phyloP scores from a whole-genome alignment of 92 coral and sea anemone genomes.

The Micromussa lordhowensis region DNA sequence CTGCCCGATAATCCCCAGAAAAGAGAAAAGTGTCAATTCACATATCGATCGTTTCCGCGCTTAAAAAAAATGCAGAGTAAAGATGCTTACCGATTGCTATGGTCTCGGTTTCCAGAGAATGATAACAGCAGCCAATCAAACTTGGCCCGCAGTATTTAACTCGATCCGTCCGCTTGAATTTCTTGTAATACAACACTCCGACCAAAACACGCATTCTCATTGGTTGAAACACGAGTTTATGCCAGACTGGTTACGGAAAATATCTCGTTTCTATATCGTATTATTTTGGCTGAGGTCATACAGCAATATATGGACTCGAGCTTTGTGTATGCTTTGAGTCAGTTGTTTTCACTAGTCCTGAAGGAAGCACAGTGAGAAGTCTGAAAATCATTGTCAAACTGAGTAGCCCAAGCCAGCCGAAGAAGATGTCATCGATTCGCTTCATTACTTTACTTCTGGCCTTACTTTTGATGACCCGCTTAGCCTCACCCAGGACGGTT shows the following conservation, averaged over 20 bases:
- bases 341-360: neutral
- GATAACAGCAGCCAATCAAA: too few relatives aligned
- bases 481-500: neutral
- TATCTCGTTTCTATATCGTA: neutral
- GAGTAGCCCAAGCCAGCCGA: neutral
- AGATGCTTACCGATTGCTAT: too few relatives aligned
- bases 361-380: neutral
- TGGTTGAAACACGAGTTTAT: too few relatives aligned
- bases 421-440: conserved; percentile 1
- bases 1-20: too few relatives aligned
- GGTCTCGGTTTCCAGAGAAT: too few relatives aligned
- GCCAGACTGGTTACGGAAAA: neutral
- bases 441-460: neutral
- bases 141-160: too few relatives aligned
- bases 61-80: too few relatives aligned
- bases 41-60: too few relatives aligned
- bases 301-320: neutral
- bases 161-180: too few relatives aligned
- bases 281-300: neutral
- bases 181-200: too few relatives aligned
- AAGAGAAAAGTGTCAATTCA: too few relatives aligned
- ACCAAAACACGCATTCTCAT: too few relatives aligned
- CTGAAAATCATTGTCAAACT: neutral
- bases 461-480: neutral
- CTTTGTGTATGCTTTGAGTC: neutral